Conservation (phyloP, 2,113 vertebrate genomes). For the Calonectris borealis region DNA sequence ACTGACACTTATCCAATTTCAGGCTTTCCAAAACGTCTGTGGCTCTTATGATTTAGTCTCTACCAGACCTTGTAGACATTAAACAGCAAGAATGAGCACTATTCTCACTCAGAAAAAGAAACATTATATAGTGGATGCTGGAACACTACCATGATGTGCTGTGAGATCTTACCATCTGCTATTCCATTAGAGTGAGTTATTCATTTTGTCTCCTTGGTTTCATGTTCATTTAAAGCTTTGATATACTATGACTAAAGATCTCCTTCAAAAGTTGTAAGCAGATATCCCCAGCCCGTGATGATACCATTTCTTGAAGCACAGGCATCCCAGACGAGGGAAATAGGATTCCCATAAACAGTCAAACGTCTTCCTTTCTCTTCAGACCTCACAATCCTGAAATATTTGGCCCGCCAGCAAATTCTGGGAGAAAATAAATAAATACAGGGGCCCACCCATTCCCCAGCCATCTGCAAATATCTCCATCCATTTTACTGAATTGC, state of each 20-base stretch:
- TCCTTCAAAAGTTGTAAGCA: slow-evolving; percentile 54
- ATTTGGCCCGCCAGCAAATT: slow-evolving; percentile 29
- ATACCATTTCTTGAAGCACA: slow-evolving; percentile 49
- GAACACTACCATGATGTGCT: slow-evolving; percentile 9
- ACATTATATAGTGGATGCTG: slow-evolving; percentile 25
- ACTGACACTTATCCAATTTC: slow-evolving; percentile 60
- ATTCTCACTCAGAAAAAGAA: slow-evolving; percentile 48
- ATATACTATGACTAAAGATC: slow-evolving; percentile 57
- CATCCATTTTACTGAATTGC: background rate
- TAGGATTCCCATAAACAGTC: slow-evolving; percentile 27
- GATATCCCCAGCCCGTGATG: slow-evolving; percentile 20
- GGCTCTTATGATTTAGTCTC: slow-evolving; percentile 65
- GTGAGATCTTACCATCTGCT: slow-evolving; percentile 28
- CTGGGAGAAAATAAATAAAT: slow-evolving; percentile 62
- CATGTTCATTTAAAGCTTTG: slow-evolving; percentile 63
- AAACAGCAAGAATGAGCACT: slow-evolving; percentile 51
- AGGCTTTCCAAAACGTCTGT: slow-evolving; percentile 51
- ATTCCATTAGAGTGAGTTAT: slow-evolving; percentile 54
- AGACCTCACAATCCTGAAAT: slow-evolving; percentile 20
- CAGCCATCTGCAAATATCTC: slow-evolving; percentile 45
- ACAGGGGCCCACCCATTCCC: slow-evolving; percentile 35
- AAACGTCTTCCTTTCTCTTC: slow-evolving; percentile 53
- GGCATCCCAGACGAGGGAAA: slow-evolving; percentile 20
- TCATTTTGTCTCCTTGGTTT: slow-evolving; percentile 46
- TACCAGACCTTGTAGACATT: slow-evolving; percentile 43